Percentiles rank a stretch among this genome's conserved stretches.
Conservation (phyloP, 2,113 vertebrate species). For the Forbesichthys papilliferus region DNA sequence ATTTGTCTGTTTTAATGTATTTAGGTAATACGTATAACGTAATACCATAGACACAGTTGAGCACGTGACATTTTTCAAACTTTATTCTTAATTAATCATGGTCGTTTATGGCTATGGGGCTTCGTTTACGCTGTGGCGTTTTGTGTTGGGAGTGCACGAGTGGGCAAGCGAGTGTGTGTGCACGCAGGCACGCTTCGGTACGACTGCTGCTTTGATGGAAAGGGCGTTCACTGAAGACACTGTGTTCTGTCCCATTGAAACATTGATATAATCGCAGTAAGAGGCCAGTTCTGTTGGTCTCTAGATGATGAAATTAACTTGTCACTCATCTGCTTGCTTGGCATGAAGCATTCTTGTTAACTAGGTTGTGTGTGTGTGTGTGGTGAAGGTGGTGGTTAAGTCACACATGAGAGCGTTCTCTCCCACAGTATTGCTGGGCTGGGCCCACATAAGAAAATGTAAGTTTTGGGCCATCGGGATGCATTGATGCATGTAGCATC, state of each 20-base stretch:
- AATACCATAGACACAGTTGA: no score
- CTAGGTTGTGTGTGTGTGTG: constrained; percentile 31
- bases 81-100: no score
- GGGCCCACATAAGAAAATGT: constrained; percentile 45
- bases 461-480: constrained; percentile 61
- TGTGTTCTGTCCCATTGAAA: constrained; percentile 30
- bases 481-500: constrained; percentile 54
- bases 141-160: constrained; percentile 1
- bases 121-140: background rate
- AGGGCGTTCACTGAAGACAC: constrained; percentile 9
- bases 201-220: constrained; percentile 25
- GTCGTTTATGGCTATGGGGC: no score
- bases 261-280: constrained; percentile 38
- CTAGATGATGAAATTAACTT: constrained; percentile 61
- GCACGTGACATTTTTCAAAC: no score
- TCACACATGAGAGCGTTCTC: background rate
- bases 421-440: constrained; percentile 17
- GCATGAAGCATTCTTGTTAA: constrained; percentile 40
- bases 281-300: constrained; percentile 28
- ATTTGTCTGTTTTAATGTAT: no score
- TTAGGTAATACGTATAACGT: no score
- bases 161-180: background rate
- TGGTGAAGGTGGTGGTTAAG: background rate
- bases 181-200: background rate
- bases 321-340: constrained; percentile 44